Evolutionary conservation across 2,888 invertebrate species (phyloP), one percentile per base, ranked within the genome.

Genomic region (Achlya flavicornis): DNA sequence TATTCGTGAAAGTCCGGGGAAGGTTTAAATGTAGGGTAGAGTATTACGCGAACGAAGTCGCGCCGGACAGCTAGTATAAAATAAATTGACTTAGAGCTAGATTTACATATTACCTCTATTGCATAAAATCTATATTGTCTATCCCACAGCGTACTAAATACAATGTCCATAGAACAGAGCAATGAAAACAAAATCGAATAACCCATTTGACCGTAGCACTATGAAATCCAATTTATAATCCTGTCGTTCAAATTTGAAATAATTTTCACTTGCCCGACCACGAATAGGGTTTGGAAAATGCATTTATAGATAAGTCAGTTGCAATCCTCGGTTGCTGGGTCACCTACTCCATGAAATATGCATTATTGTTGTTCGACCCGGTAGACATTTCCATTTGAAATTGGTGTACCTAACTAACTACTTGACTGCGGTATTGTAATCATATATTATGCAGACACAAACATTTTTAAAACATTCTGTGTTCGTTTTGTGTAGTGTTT

Each of bases 331-430:
- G 53, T 32, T 62, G 35, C 38, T 19, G 41, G 43, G 43, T 62
- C 19, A 38, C 62, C 57, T 57, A 16, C n/a, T 26, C 62, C 26
- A 60, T 60, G 60, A 60, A 74, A 72, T 72, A 74, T 74, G 71
- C 72, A 74, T 67, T 68, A 65, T 64, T 62, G 63, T 63, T 59
- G 68, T 64, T 66, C 66, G 64, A 64, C 62, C 68, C 62, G 58
- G 64, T 68, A 68, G 67, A 19, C 64, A 74, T 71, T 74, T 70
- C 70, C 69, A 72, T 72, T 70, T 70, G 58, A 70, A 70, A 74
- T 73, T 71, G 73, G 66, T 67, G 64, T 69, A n/a, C n/a, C n/a
- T n/a, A 26, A 26, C 26, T 26, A 64, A 63, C 53, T 53, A 53
- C 53, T 53, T 63, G 32, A 53, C 53, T 53, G 53, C 19, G n/a